These are phyloP conservation scores for Picus viridis DNA, from an alignment of 2,797 vertebrate species.

Conservation along the genomic window DNA sequence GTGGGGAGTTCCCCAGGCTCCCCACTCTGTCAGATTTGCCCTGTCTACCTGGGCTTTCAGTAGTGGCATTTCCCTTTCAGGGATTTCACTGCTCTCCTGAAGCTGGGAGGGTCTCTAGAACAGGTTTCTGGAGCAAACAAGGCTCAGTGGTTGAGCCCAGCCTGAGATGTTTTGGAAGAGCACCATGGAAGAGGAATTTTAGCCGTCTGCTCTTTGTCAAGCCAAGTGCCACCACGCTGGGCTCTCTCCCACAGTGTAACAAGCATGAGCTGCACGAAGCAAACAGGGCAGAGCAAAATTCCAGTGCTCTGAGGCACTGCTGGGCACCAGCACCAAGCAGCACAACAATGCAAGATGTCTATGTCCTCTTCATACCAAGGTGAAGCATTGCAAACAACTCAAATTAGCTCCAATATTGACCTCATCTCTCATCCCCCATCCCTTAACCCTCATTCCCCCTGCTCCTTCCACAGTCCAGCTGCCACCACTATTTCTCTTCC, in stretches of 20 bases:
- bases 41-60: neutral
- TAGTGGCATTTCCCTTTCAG: neutral
- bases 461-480: neutral
- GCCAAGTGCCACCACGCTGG: neutral
- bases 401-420: neutral
- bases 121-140: neutral
- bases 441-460: neutral
- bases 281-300: conserved; percentile 35
- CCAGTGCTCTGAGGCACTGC: neutral
- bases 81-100: neutral
- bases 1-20: neutral
- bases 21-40: neutral
- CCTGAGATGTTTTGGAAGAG: neutral
- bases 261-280: neutral
- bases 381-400: neutral
- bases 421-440: neutral
- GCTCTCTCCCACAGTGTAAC: neutral
- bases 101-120: neutral
- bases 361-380: neutral
- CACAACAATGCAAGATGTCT: neutral
- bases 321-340: neutral
- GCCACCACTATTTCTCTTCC: neutral
- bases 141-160: neutral
- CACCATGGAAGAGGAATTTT: neutral
- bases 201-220: neutral